Evolutionary conservation across 2,797 vertebrate genomes (phyloP).

Genomic region (Triplophysa yarkandensis): DNA sequence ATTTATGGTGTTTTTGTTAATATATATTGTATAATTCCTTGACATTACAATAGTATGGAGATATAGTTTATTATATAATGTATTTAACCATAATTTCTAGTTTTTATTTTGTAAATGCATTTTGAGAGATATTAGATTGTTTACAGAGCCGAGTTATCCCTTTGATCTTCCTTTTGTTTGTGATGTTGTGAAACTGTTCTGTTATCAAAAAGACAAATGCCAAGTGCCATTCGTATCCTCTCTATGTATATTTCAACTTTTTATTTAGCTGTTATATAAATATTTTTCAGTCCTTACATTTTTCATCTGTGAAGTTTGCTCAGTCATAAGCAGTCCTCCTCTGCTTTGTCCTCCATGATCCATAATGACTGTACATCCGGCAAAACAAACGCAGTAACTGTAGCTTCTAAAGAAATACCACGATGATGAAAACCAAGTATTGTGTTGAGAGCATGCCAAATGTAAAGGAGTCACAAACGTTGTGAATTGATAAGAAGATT

Average conservation of each 20-base stretch:
- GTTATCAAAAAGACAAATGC: conserved; percentile 25
- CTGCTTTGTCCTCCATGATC: conserved; percentile 17
- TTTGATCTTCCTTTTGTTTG: conserved; percentile 35
- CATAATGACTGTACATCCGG: conserved; percentile 7
- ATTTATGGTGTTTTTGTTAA: neutral
- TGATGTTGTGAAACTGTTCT: conserved; percentile 34
- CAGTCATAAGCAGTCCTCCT: conserved; percentile 9
- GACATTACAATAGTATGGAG: conserved; percentile 20
- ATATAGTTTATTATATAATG: conserved; percentile 36
- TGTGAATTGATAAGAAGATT: conserved; percentile 11
- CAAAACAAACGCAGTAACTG: conserved; percentile 24
- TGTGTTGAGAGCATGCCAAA: conserved; percentile 25
- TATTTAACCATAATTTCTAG: conserved; percentile 2
- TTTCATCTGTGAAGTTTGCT: neutral
- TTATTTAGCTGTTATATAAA: neutral
- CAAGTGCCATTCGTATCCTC: conserved; percentile 22
- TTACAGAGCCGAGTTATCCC: conserved; percentile 21
- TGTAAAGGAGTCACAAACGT: neutral
- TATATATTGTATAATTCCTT: conserved; percentile 31
- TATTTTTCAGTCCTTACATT: neutral
- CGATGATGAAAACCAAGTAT: conserved; percentile 10
- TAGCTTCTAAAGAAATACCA: conserved; percentile 25
- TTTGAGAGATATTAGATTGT: conserved; percentile 12
- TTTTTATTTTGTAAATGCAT: conserved; percentile 27
- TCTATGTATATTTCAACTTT: conserved; percentile 12